Base-by-base conservation (phyloP, 2,797 vertebrate genomes). In the Mionectes olivaceus region DNA sequence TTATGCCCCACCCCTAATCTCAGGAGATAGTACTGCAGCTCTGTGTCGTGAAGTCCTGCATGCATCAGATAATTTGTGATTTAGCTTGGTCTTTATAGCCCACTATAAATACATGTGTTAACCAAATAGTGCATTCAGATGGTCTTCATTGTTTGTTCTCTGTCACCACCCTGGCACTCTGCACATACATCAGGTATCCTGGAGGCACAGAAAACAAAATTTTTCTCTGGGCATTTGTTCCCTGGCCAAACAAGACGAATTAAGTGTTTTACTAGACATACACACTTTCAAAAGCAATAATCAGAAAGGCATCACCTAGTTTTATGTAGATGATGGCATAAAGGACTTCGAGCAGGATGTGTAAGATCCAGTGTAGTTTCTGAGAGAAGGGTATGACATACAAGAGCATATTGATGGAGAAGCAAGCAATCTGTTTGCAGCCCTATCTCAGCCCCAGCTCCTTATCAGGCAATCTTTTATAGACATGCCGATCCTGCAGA, bases 401-500 rank as follows among this genome's bases (percentile, higher is more conserved):
- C 3, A 5, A 71, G 55, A 93, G 69, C 24, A 15, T 28, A 71
- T 8, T 77, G 43, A 63, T 85, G 79, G 70, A 91, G 71, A 75
- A 71, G 82, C 43, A 83, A 75, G 56, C 68, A 94, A 32, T 77
- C 75, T 91, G 75, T 92, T 83, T 89, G 47, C 65, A 32, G 64
- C 18, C 19, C 89, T 89, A 85, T 87, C 69, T 94, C 78, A 69
- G 82, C 35, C 75, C 83, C 46, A 53, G 60, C 71, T 91, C 49
- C 82, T 82, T 84, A 75, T 93, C 87, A 77, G 53, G 44, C 73
- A 89, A n/a, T 60, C 87, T 75, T 93, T 89, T 67, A 64, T 53
- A 78, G 77, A 75, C 2, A 5, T 28, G 56, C 37, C 19, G 12
- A 77, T 89, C 75, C 69, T 71, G 50, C 53, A 78, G 73, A 69